Base-by-base conservation (phyloP, 1,140 invertebrate genomes). In the Sminthurides bifidus region DNA sequence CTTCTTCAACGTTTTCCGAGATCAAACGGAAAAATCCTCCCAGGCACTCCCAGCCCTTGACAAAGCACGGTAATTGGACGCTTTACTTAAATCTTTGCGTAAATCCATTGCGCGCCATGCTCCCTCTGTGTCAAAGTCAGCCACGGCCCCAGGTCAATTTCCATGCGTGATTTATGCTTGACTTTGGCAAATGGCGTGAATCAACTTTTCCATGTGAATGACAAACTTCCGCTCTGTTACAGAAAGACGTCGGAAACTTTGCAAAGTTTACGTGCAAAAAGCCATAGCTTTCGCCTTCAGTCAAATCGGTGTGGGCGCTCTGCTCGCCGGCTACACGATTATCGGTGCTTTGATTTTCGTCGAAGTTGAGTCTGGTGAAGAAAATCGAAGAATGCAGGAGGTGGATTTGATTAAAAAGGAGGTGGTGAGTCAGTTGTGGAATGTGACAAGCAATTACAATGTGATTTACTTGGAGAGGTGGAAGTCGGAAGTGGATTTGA, bases 311-410 rank as follows among this genome's bases (percentile, higher is more conserved):
- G 68, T 79, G 17, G 75, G 73, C 52, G 70, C 65, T n/a, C 69
- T 79, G 58, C 71, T 81, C 14, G 70, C 80, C 1, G 75, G 75
- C 2, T 81, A 81, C 65, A 75, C 75, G n/a, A 69, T 81, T 5
- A 68, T 78, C 33, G 79, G 79, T 3, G 80, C 79, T 2, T 76
- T 79, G 57, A 71, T 79, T n/a, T 81, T 81, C 66, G 67, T 74
- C 45, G 68, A 70, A 43, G 68, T 79, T 17, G 77, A 79, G 64
- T 69, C 68, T 21, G 63, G 68, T 14, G 69, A 72, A 58, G 74
- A 76, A 37, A 65, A 63, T 8, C 51, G 66, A 23, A 68, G 68
- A 29, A 65, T 69, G 19, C 56, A 54, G 10, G 65, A 70, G 54
- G 70, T 73, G 12, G 59, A 63, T 21, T 52, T 66, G 26, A 52